These are phyloP conservation scores for Chaetophractus vellerosus DNA, from an alignment of 2,797 vertebrate genomes.

Conservation along the genomic window DNA sequence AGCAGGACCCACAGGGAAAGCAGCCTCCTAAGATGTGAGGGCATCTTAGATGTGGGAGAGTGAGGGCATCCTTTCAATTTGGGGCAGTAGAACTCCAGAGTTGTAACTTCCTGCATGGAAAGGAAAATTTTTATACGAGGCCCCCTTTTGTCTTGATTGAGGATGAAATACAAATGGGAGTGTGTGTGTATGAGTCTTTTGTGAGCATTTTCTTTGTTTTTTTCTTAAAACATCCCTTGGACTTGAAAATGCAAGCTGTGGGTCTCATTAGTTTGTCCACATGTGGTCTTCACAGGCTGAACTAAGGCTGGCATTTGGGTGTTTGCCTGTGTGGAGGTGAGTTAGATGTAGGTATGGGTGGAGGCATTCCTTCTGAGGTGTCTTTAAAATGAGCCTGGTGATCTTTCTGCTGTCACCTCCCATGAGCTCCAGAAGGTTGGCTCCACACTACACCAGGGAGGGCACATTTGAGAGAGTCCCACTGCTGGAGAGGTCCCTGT, in stretches of 20 bases:
- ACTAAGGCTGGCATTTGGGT: neutral
- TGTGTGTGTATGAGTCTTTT: constrained; percentile 79
- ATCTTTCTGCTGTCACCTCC: neutral
- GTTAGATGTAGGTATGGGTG: neutral
- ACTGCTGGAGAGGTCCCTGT: neutral
- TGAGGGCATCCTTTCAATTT: constrained; percentile 78
- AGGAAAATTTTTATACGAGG: constrained; percentile 76
- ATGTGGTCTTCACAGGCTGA: constrained; percentile 15
- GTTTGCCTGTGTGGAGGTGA: neutral
- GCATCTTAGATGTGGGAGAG: neutral
- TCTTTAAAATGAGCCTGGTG: neutral
- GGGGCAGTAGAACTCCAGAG: constrained; percentile 81
- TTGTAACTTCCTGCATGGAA: constrained; percentile 83
- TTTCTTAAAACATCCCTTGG: constrained; percentile 64
- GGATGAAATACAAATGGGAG: constrained; percentile 73
- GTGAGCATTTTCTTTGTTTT: constrained; percentile 54
- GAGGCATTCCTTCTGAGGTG: neutral
- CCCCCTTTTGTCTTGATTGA: constrained; percentile 74
- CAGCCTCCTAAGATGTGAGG: too few relatives aligned
- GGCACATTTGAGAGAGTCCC: neutral
- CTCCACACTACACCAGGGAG: fast-evolving
- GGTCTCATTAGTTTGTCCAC: neutral
- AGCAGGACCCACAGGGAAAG: neutral
- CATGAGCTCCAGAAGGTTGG: neutral
- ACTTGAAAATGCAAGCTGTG: neutral